Conservation (phyloP, 1,140 invertebrate species). For the Caenorhabditis tropicalis region DNA sequence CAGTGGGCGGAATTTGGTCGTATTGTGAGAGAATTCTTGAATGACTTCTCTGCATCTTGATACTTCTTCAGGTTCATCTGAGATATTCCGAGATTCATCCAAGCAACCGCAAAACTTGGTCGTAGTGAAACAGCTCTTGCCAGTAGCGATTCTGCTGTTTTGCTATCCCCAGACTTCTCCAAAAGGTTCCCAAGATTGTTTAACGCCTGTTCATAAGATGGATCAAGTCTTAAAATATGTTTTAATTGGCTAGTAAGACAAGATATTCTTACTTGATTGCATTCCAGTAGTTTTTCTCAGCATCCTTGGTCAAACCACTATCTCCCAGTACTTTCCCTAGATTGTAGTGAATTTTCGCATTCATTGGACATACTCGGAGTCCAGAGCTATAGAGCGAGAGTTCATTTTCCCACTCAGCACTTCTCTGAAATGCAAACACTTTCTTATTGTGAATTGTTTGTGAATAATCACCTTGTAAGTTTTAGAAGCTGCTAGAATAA, state of each 20-base stretch:
- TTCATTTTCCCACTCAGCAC: slow-evolving; percentile 64
- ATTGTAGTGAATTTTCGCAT: slow-evolving; percentile 96
- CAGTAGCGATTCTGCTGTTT: slow-evolving; percentile 82
- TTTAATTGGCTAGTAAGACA: not conserved
- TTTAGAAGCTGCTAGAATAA: slow-evolving; percentile 22
- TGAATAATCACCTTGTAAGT: slow-evolving; percentile 27
- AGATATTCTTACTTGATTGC: slow-evolving; percentile 78
- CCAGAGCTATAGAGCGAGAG: slow-evolving; percentile 72
- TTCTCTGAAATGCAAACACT: slow-evolving; percentile 71
- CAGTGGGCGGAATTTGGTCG: slow-evolving; percentile 87
- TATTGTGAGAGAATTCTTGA: slow-evolving; percentile 78
- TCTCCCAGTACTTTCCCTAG: slow-evolving; percentile 86
- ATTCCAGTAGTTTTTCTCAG: slow-evolving; percentile 81
- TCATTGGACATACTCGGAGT: slow-evolving; percentile 75
- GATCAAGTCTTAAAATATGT: slow-evolving; percentile 78
- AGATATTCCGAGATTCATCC: slow-evolving; percentile 97
- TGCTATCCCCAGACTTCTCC: slow-evolving; percentile 80
- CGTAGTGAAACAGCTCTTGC: slow-evolving; percentile 79
- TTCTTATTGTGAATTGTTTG: not conserved
- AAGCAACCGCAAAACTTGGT: slow-evolving; percentile 87
- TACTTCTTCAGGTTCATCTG: slow-evolving; percentile 80
- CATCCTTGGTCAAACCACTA: slow-evolving; percentile 77
- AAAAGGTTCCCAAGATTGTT: slow-evolving; percentile 94
- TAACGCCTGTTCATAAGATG: slow-evolving; percentile 91
- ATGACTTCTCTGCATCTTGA: slow-evolving; percentile 41